Base-by-base conservation (phyloP, 2,113 vertebrate genomes). In the Silurus meridionalis region DNA sequence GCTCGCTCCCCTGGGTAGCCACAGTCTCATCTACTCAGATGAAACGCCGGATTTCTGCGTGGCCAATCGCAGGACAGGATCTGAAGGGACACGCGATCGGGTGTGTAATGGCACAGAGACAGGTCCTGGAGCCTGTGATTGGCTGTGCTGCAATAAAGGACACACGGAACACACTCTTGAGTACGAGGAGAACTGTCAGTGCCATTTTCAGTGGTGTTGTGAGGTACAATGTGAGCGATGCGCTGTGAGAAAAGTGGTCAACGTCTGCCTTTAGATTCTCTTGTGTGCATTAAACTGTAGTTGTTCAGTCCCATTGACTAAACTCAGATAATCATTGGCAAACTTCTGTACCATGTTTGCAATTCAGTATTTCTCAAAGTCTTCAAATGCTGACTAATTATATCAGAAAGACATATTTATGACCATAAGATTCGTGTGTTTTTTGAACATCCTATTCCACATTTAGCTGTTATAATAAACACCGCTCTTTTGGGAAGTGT, bases 151-250 rank as follows among this genome's bases (percentile, higher is more conserved):
- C 0, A 96, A 95, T n/a, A 91, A 96, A 25, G 96, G 96, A 72
- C 94, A 96, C 90, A 93, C 93, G 23, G 95, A 95, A 0, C 95
- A 97, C 90, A 96, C 94, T 0, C 92, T 97, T 89, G 95, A 96
- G 83, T 88, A 96, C 14, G 96, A 97, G 91, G 96, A 97, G 92
- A 97, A 96, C 94, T 97, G 96, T 86, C 92, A 96, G 60, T 97
- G 96, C 87, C 95, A 95, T 85, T 97, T 97, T 91, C 96, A 97
- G 91, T 97, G 96, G 96, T 97, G 96, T 93, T 97, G 96, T 0
- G 95, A 96, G 71, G 96, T 97, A 64, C 95, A 97, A 85, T 97
- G 96, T 89, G 95, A 96, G 87, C 95, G 94, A 83, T 97, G 96
- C 87, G 93, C 94, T 0, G 95, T 96, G 83, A 95, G 91, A n/a